Evolutionary conservation across 2,797 vertebrate species (phyloP).

Genomic region (Microcaecilia unicolor): DNA sequence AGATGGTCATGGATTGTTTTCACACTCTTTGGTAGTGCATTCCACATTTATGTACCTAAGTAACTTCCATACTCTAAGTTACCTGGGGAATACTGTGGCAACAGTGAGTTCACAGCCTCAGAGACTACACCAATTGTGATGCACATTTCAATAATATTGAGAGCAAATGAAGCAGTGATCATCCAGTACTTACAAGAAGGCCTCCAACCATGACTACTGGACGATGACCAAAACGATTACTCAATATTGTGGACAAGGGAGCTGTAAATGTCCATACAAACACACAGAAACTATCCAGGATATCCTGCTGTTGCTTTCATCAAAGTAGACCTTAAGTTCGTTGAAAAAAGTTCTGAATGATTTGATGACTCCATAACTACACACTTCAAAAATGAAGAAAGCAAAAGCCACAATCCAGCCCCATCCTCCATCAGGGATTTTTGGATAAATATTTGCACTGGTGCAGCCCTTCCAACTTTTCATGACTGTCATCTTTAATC

Average conservation of each 20-base stretch:
- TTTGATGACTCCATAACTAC: constrained; percentile 90
- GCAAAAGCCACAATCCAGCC: constrained; percentile 80
- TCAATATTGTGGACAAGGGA: constrained; percentile 74
- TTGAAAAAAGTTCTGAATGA: constrained; percentile 90
- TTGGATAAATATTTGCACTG: constrained; percentile 69
- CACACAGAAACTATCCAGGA: constrained; percentile 90
- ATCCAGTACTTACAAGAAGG: constrained; percentile 74
- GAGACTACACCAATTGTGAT: constrained; percentile 72
- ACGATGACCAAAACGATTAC: constrained; percentile 72
- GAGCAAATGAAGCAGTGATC: constrained; percentile 65
- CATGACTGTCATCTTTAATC: constrained; percentile 64
- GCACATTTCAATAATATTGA: constrained; percentile 78
- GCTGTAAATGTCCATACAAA: constrained; percentile 89
- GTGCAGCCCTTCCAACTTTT: constrained; percentile 37
- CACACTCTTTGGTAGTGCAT: too few relatives aligned
- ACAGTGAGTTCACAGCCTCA: too few relatives aligned
- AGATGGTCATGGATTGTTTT: too few relatives aligned
- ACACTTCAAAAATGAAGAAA: constrained; percentile 84
- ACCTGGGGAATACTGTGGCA: too few relatives aligned
- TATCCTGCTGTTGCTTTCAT: constrained; percentile 80
- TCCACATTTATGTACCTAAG: too few relatives aligned
- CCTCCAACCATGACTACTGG: constrained; percentile 80
- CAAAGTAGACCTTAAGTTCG: constrained; percentile 76
- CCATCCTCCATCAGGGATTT: constrained; percentile 91
- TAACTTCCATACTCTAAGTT: too few relatives aligned